Evolutionary conservation across 2,113 vertebrate genomes (phyloP).

Genomic region (Neodon shergylaensis): DNA sequence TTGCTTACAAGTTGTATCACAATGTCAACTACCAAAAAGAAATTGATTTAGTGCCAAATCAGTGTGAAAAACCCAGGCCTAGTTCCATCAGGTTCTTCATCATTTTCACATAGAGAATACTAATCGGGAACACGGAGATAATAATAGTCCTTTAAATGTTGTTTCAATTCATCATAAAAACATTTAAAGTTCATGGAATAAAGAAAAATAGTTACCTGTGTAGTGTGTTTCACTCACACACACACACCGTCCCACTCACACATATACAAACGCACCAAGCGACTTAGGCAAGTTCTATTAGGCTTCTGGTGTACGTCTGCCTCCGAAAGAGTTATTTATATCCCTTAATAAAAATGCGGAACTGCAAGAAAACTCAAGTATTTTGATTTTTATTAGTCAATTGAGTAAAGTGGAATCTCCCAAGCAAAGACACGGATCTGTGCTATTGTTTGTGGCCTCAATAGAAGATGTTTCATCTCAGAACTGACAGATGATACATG

Average conservation of each 20-base stretch:
- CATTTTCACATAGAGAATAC: neutral
- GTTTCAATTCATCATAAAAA: neutral
- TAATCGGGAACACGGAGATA: neutral
- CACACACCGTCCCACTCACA: neutral
- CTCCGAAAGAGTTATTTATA: neutral
- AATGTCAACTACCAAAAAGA: neutral
- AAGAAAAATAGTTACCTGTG: neutral
- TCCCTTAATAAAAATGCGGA: neutral
- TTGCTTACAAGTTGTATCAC: neutral
- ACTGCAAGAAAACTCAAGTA: neutral
- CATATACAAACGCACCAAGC: neutral
- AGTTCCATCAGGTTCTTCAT: accelerated
- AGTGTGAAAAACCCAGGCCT: too few species aligned
- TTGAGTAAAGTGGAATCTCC: neutral
- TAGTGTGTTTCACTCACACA: neutral
- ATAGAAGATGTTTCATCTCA: neutral
- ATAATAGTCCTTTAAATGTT: neutral
- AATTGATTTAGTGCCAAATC: neutral
- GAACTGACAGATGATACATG: too few species aligned
- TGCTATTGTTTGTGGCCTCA: neutral
- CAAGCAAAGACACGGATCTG: neutral
- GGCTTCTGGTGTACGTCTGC: neutral
- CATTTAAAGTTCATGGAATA: neutral
- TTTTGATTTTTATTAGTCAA: neutral
- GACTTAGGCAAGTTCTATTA: neutral